These are phyloP conservation scores for Microctenopoma stevenorrisi DNA, from an alignment of 2,797 vertebrate species.

Conservation along the genomic window DNA sequence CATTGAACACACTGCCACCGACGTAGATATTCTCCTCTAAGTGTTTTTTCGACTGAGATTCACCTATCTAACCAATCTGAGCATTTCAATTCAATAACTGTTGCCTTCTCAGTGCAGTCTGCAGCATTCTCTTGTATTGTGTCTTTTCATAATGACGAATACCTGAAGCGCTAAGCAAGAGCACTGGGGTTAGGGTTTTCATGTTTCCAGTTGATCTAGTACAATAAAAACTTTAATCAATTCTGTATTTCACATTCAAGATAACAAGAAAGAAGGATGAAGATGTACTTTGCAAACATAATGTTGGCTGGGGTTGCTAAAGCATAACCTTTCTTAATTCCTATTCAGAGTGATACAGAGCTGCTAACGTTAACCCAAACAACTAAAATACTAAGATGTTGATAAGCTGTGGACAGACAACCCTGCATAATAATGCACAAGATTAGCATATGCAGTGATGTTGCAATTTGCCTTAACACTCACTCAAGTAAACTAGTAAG, in stretches of 20 bases:
- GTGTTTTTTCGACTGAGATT: too few relatives aligned
- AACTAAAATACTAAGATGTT: neutral
- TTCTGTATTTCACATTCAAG: neutral
- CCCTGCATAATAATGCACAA: too few relatives aligned
- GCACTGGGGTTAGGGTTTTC: neutral
- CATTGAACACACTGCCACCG: slow-evolving; percentile 5
- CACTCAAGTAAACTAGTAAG: neutral
- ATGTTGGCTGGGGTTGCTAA: neutral
- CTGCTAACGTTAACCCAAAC: neutral
- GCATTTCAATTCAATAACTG: too few relatives aligned
- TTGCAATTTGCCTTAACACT: too few relatives aligned
- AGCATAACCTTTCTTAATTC: neutral
- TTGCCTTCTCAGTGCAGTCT: too few relatives aligned
- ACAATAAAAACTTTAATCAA: neutral
- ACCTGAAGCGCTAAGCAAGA: too few relatives aligned
- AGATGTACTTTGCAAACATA: slow-evolving; percentile 1
- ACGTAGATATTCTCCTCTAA: too few relatives aligned
- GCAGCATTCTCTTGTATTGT: too few relatives aligned
- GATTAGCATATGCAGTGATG: too few relatives aligned
- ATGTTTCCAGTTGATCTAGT: neutral
- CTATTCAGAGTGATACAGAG: neutral
- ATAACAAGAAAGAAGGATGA: neutral
- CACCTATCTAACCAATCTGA: too few relatives aligned
- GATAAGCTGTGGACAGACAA: too few relatives aligned
- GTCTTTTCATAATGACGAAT: too few relatives aligned